These are phyloP conservation scores for Diprion similis DNA, from an alignment of 1,140 invertebrate genomes.

Conservation along the genomic window DNA sequence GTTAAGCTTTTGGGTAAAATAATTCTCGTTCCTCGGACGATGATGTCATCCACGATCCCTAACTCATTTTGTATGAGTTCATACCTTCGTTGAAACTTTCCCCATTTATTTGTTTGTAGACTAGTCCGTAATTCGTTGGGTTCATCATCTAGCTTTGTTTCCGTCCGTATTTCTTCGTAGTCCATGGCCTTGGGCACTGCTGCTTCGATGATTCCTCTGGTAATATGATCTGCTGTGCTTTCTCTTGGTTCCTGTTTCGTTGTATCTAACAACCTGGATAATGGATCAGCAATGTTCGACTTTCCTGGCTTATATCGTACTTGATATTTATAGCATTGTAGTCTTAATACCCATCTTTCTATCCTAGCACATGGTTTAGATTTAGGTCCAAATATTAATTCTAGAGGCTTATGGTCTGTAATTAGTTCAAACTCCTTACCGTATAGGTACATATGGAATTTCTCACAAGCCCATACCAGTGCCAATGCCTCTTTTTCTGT, in stretches of 20 bases:
- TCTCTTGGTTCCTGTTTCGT: constrained; percentile 16
- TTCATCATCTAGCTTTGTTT: neutral
- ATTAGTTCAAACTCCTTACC: constrained; percentile 46
- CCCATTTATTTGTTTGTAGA: neutral
- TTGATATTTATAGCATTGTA: constrained; percentile 45
- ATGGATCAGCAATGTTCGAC: constrained; percentile 48
- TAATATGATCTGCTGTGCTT: neutral
- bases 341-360: constrained; percentile 46
- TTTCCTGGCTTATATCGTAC: constrained; percentile 47
- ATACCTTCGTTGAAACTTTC: constrained; percentile 1
- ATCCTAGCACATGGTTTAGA: constrained; percentile 45
- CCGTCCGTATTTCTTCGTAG: neutral
- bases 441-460: constrained; percentile 43
- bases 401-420: constrained; percentile 50
- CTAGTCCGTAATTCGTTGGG: constrained; percentile 21
- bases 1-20: constrained; percentile 34
- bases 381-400: constrained; percentile 33
- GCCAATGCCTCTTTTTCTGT: constrained; percentile 54
- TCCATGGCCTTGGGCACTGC: neutral
- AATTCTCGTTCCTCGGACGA: constrained; percentile 31
- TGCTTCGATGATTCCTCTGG: constrained; percentile 3
- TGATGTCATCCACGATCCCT: constrained; percentile 21
- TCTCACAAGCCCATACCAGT: constrained; percentile 46
- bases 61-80: constrained; percentile 30
- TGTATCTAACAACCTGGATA: constrained; percentile 39